A percentile compares a stretch with the other conserved stretches of the same genome.
Evolutionary conservation across 2,888 invertebrate species (phyloP).

Genomic region (Elysia crispata): DNA sequence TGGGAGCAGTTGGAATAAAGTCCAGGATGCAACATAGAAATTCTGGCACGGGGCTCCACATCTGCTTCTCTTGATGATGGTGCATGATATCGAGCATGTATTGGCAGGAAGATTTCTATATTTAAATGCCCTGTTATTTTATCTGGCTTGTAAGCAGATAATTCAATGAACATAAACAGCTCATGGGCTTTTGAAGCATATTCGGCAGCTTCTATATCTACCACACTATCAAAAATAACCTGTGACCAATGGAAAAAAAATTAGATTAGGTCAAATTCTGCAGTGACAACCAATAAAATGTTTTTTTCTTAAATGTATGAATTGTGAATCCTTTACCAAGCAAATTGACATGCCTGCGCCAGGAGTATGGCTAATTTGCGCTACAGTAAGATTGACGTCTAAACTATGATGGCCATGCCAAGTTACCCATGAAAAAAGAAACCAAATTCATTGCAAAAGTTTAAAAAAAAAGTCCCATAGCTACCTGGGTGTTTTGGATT

Average conservation of each 20-base stretch:
- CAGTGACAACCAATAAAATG: neutral
- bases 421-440: too few relatives aligned
- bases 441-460: too few relatives aligned
- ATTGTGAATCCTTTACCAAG: neutral
- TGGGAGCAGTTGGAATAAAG: constrained; percentile 51
- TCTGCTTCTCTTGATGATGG: constrained; percentile 50
- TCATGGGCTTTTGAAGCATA: constrained; percentile 56
- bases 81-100: constrained; percentile 67
- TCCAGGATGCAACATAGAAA: constrained; percentile 53
- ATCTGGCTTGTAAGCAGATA: constrained; percentile 31
- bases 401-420: too few relatives aligned
- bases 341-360: too few relatives aligned
- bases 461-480: too few relatives aligned
- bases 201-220: constrained; percentile 67
- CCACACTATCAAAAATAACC: constrained; percentile 55
- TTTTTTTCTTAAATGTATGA: too few relatives aligned
- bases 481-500: too few relatives aligned
- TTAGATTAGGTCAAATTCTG: neutral
- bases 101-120: constrained; percentile 57
- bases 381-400: too few relatives aligned
- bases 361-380: too few relatives aligned
- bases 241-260: constrained; percentile 48
- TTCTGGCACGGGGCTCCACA: constrained; percentile 40
- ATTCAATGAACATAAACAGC: constrained; percentile 54
- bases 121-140: constrained; percentile 42